A percentile compares a stretch with the other conserved stretches of the same genome.
phyloP scores from a whole-genome alignment of 2,888 invertebrate genomes.

The Eristalis tenax region DNA sequence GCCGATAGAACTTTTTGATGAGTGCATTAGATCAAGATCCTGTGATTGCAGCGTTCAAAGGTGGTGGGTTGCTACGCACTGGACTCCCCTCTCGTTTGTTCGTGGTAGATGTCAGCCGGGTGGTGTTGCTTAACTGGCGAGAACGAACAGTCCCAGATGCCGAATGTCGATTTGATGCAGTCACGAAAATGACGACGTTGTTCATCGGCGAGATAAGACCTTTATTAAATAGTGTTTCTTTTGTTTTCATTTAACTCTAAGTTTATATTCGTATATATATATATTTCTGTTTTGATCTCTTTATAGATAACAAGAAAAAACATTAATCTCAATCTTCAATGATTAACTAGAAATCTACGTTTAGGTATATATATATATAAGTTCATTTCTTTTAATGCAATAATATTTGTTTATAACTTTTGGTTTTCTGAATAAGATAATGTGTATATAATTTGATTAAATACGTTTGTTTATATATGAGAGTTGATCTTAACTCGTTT shows the following conservation, averaged over 20 bases:
- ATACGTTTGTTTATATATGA: slow-evolving; percentile 32
- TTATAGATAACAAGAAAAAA: slow-evolving; percentile 71
- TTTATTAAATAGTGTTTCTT: slow-evolving; percentile 4
- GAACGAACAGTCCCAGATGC: slow-evolving; percentile 17
- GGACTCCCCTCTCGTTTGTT: slow-evolving; percentile 18
- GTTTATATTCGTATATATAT: slow-evolving; percentile 20
- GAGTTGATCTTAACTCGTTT: slow-evolving; percentile 50
- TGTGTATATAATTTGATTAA: slow-evolving; percentile 59
- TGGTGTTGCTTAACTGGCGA: slow-evolving; percentile 7
- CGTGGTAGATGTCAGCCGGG: slow-evolving; percentile 41
- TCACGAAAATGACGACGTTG: slow-evolving; percentile 68
- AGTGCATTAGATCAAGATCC: slow-evolving; percentile 57
- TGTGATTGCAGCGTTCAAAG: slow-evolving; percentile 35
- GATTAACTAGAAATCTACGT: slow-evolving; percentile 57
- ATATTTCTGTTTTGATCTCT: slow-evolving; percentile 23
- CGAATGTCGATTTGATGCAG: slow-evolving; percentile 50
- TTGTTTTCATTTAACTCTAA: slow-evolving; percentile 8
- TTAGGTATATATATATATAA: slow-evolving; percentile 22
- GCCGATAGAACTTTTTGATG: slow-evolving; percentile 68
- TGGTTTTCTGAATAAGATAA: slow-evolving; percentile 7
- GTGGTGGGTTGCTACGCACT: slow-evolving; percentile 40
- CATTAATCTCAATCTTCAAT: slow-evolving; percentile 62
- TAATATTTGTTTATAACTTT: slow-evolving; percentile 17
- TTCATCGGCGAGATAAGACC: slow-evolving; percentile 66
- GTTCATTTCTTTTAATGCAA: slow-evolving; percentile 4